Percentiles rank a stretch among this genome's conserved stretches.
Evolutionary conservation across 2,113 vertebrate genomes (phyloP).

Genomic region (Anarhynchus alexandrinus): DNA sequence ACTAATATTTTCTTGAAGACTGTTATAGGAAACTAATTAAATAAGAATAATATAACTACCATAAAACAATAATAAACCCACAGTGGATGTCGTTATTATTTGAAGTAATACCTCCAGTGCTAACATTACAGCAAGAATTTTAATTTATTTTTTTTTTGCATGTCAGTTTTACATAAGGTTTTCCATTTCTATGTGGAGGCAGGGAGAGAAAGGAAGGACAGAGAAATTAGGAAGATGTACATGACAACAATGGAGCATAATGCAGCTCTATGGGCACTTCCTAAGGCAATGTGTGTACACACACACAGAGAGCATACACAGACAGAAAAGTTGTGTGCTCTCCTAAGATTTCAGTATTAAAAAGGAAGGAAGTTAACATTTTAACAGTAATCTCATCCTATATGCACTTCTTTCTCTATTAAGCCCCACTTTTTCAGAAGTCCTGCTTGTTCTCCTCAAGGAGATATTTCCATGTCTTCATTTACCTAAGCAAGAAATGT

Average conservation of each 20-base stretch:
- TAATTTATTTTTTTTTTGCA: not conserved
- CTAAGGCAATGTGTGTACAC: not conserved
- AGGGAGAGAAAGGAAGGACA: not conserved
- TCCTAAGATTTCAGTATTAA: not conserved
- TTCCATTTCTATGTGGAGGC: not conserved
- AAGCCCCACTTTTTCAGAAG: not conserved
- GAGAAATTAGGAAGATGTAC: not conserved
- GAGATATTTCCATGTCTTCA: not conserved
- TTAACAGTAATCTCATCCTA: not conserved
- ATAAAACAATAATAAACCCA: not conserved
- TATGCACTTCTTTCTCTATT: not conserved
- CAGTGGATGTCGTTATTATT: not conserved
- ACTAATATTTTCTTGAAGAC: not conserved
- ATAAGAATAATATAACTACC: not conserved
- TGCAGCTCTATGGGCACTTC: not conserved
- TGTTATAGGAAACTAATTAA: not conserved
- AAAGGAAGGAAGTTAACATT: not conserved
- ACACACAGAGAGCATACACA: not conserved
- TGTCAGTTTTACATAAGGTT: not conserved
- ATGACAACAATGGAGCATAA: not conserved
- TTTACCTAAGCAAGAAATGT: not conserved
- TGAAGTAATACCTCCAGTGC: not conserved
- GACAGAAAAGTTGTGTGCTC: not conserved
- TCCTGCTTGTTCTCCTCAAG: not conserved
- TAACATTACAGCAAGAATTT: not conserved